Evolutionary conservation across 2,888 invertebrate species (phyloP), one percentile per base, ranked within the genome.

Genomic region (Myopa tessellatipennis): DNA sequence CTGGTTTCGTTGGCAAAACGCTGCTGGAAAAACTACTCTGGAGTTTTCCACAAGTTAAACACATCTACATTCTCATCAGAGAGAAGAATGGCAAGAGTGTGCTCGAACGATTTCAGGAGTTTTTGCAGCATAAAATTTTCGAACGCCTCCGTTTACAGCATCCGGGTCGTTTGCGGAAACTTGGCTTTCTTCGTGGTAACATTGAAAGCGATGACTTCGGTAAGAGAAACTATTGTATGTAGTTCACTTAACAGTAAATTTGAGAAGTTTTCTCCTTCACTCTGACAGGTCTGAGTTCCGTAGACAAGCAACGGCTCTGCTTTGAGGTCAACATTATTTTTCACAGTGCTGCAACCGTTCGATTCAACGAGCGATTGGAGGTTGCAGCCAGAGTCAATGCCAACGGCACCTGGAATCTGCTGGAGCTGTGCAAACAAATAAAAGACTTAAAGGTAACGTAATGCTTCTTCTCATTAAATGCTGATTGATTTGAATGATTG

Each of bases 261-360:
- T 50, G n/a, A 26, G 26, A 26, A 14, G 6, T 26, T 18, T 10
- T 14, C 34, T 36, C 36, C 26, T 26, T 36, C 36, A 6, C 68
- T 38, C 16, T 55, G 69, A 82, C 82, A 88, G 88, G 96, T 12
- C 91, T 96, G 71, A 92, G 91, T 78, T 88, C 91, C 0, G 90
- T 92, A 5, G 95, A 95, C 85, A 92, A 92, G 74, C 89, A 90
- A 63, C 89, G 92, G 79, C 87, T 96, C 18, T 89, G 90, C 26
- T 91, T 92, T 6, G 92, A 93, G 69, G 95, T 97, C 16, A 93
- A 96, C 58, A 92, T 96, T 16, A 95, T 98, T 75, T 97, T 98
- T 89, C 98, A 99, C 88, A 96, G 97, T 36, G 99, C 98, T 0
- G 98, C 98, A 0, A 98, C 98, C 0, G 96, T 99, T 26, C 93